Base-by-base conservation (phyloP, 2,888 invertebrate genomes). In the Crepidodera aurea region DNA sequence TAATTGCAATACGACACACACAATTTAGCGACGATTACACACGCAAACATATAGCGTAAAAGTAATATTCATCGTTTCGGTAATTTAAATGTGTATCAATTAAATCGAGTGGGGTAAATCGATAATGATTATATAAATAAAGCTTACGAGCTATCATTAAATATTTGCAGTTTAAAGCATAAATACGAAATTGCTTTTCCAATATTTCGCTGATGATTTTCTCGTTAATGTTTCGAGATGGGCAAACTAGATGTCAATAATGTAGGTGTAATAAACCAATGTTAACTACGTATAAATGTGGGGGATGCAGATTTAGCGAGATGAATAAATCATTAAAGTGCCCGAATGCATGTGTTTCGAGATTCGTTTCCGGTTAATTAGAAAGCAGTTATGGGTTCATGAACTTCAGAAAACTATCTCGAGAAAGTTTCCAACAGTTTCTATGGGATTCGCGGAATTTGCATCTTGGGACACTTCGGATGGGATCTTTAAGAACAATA, bases 361-460 rank as follows among this genome's bases (percentile, higher is more conserved):
- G 44, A 27, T 39, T 44, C 46, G 22, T 54, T 61, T 64, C 53
- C 57, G 50, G 60, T 57, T 64, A 56, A 57, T 60, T 55, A 56
- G 48, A 48, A 56, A 60, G 50, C 54, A 59, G 48, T 63, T 59
- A 60, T 57, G 56, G 59, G 59, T 50, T 50, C 51, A 44, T 46
- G 54, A 59, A 59, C 50, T 54, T 46, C 32, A 42, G 60, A 46
- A 61, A 64, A 64, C 32, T 27, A 29, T 37, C 39, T 59, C 32
- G 37, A 19, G 46, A 55, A 59, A 57, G 37, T 62, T 55, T 40
- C 59, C 34, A 19, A 19, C 51, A 22, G 66, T 61, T 40, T 27
- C n/a, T 12, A 22, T n/a, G 12, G 25, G 32, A 27, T 25, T 56
- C 53, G 39, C 5, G 7, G 25, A 44, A 48, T 48, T 61, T 46